Base-by-base conservation (phyloP, 2,113 vertebrate species). In the Hoplias malabaricus region DNA sequence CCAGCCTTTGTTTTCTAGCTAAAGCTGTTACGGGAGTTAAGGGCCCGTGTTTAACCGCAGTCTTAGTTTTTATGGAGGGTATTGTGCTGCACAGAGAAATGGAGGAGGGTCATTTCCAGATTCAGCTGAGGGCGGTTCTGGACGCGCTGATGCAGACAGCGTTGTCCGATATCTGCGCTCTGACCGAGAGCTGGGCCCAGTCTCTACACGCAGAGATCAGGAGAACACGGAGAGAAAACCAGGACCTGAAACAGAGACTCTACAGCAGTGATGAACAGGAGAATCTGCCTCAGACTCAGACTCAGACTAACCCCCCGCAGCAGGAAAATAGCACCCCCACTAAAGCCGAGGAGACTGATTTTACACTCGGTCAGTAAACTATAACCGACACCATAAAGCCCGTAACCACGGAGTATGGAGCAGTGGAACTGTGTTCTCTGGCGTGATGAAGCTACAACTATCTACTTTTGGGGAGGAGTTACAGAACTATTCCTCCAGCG, bases 101-200 rank as follows among this genome's bases (percentile, higher is more conserved):
- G 67, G 56, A 29, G 9, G 76, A 78, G 14, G 62, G 67, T 2
- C 76, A 78, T 63, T 78, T 78, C 16, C 76, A 78, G 27, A 57
- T 78, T 31, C 76, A 78, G 56, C 76, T 78, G 5, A 78, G 67
- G n/a, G 76, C 67, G 13, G 65, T 78, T 25, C 33, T 78, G 68
- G 76, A 78, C n/a, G 76, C 63, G 23, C 23, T 78, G 4, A 62
- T 78, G 76, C 70, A 71, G 40, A 63, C 66, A 2, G 76, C 76
- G 7, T 67, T 78, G 42, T 43, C 76, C 2, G 76, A 78, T 57
- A 78, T 78, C 42, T 78, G 76, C 27, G 56, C 67, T 2, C 57
- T 78, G 67, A 43, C 67, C 8, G 76, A 78, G 31, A 78, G 68
- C 67, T 78, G 76, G 76, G 69, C 71, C 11, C 27, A 53, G 36